Evolutionary conservation across 2,888 invertebrate genomes (phyloP).

Genomic region (Drosophila helvetica): DNA sequence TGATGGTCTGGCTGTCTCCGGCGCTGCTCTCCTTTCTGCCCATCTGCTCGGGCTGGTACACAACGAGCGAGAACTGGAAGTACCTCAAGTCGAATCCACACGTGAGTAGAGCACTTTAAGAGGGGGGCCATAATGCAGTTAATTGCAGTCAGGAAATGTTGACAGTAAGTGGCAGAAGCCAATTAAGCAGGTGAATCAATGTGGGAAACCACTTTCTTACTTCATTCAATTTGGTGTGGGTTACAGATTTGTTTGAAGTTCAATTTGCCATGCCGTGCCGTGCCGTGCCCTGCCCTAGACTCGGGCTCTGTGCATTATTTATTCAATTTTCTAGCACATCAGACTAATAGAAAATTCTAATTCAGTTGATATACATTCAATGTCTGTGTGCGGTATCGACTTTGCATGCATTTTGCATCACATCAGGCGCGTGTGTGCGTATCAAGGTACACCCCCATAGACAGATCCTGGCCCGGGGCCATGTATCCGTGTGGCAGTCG

Average conservation of each 20-base stretch:
- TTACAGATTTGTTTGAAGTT: conserved; percentile 13
- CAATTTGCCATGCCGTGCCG: background rate
- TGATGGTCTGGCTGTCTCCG: conserved; percentile 95
- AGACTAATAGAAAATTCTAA: conserved; percentile 58
- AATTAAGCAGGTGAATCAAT: background rate
- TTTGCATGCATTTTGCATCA: conserved; percentile 47
- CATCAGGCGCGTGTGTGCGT: conserved; percentile 5
- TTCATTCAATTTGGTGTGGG: background rate
- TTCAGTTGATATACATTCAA: conserved; percentile 29
- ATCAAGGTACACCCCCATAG: conserved; percentile 12
- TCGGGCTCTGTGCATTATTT: conserved; percentile 37
- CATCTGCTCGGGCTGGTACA: conserved; percentile 97
- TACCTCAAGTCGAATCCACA: conserved; percentile 88
- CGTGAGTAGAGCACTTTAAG: conserved; percentile 83
- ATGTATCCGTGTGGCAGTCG: background rate
- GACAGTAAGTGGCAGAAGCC: background rate
- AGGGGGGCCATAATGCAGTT: background rate
- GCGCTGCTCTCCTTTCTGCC: conserved; percentile 96
- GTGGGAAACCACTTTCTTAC: conserved; percentile 4
- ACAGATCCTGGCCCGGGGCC: conserved; percentile 12
- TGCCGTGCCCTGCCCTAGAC: background rate
- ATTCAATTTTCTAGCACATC: conserved; percentile 63
- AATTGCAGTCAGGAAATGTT: conserved; percentile 4
- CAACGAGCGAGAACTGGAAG: conserved; percentile 91
- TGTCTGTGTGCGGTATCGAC: conserved; percentile 31